Conservation (phyloP, 1,140 invertebrate species). For the Lasaia peninsularis region DNA sequence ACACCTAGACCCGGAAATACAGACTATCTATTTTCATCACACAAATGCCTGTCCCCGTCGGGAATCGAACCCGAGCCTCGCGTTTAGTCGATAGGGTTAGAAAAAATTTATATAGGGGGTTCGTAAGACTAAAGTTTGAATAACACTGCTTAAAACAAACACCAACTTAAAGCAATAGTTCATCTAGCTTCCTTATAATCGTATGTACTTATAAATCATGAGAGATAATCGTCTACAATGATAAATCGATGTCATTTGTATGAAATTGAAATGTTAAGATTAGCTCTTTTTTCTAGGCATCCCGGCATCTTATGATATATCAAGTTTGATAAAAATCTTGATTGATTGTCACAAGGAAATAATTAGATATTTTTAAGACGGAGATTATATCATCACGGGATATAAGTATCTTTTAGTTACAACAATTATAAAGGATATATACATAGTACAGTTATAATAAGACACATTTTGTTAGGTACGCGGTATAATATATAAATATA, state of each 20-base stretch:
- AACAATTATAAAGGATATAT: neutral
- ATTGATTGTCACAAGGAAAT: neutral
- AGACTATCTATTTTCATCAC: no score
- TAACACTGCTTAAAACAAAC: neutral
- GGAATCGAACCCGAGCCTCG: no score
- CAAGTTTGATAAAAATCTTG: neutral
- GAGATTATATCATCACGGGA: neutral
- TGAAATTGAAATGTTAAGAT: neutral
- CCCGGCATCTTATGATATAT: neutral
- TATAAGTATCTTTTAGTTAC: neutral
- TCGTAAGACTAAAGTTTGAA: no score
- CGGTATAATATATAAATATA: no score
- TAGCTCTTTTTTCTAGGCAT: neutral
- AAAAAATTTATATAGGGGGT: no score
- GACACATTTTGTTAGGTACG: no score
- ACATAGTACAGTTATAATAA: no score
- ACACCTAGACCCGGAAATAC: no score
- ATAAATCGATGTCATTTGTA: neutral
- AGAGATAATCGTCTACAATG: neutral
- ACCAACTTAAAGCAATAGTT: constrained; percentile 9
- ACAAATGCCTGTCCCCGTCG: no score
- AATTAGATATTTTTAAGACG: neutral
- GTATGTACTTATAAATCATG: neutral
- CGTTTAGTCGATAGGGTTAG: no score
- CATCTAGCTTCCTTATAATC: constrained; percentile 4